Conservation (phyloP, 2,797 vertebrate species). For the Parambassis ranga region DNA sequence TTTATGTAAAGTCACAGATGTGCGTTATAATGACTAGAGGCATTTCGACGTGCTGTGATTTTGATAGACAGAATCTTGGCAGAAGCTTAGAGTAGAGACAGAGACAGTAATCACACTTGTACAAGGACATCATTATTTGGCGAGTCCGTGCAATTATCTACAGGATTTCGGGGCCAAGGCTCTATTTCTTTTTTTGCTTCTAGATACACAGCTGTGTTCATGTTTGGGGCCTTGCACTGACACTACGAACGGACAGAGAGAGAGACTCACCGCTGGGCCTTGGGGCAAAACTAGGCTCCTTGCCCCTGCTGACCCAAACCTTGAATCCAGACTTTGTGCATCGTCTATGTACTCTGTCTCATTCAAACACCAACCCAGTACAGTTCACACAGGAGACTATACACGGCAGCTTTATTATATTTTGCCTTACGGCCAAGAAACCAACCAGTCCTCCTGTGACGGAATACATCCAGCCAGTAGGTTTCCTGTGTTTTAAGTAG, state of each 20-base stretch:
- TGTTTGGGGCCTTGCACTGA: background rate
- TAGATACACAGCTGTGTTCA: background rate
- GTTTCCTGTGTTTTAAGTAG: background rate
- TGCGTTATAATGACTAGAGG: background rate
- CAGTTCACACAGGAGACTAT: constrained; percentile 1
- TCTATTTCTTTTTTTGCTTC: background rate
- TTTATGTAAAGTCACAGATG: constrained; percentile 10
- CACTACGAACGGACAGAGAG: background rate
- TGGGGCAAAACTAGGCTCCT: background rate
- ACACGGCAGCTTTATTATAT: constrained; percentile 13
- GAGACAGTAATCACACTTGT: constrained; percentile 11
- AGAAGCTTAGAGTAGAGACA: background rate
- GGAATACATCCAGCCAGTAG: background rate
- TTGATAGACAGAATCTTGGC: constrained; percentile 15
- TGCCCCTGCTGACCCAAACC: background rate
- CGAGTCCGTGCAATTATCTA: constrained; percentile 16
- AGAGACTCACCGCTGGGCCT: too few relatives aligned
- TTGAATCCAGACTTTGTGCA: background rate
- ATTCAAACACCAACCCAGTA: constrained; percentile 3
- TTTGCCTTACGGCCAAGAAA: constrained; percentile 16
- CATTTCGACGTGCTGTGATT: constrained; percentile 3
- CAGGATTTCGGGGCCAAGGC: background rate
- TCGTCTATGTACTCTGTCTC: background rate
- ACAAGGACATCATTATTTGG: constrained; percentile 23
- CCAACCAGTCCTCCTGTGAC: background rate